Percentiles rank a stretch among this genome's conserved stretches.
Evolutionary conservation across 2,797 vertebrate species (phyloP).

Genomic region (Pseudomugil gertrudae): DNA sequence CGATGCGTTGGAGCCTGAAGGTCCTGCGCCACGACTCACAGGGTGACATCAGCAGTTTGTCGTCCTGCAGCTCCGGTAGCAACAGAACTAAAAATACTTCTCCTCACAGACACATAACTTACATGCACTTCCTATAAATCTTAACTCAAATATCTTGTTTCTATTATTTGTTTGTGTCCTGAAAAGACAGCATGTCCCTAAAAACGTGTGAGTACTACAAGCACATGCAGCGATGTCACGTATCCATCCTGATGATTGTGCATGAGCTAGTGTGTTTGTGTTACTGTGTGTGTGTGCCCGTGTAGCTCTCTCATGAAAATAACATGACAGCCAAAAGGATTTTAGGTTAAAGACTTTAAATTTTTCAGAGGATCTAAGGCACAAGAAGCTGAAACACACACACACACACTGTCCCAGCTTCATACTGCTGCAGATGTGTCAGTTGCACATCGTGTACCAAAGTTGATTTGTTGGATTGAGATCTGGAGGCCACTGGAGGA

Average conservation of each 20-base stretch:
- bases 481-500: not conserved
- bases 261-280: not conserved
- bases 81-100: slow-evolving; percentile 65
- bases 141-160: not conserved
- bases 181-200: not conserved
- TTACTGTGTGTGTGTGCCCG: not conserved
- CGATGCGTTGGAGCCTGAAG: not conserved
- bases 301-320: slow-evolving; percentile 32
- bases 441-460: slow-evolving; percentile 47
- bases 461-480: slow-evolving; percentile 13
- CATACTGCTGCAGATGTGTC: slow-evolving; percentile 48
- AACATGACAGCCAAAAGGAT: slow-evolving; percentile 38
- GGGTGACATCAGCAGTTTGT: slow-evolving; percentile 10
- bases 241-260: not conserved
- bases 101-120: not conserved
- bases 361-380: slow-evolving; percentile 40
- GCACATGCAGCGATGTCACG: slow-evolving; percentile 28
- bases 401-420: not conserved
- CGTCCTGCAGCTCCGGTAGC: slow-evolving; percentile 27
- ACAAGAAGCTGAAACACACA: not conserved
- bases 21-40: slow-evolving; percentile 1
- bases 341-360: slow-evolving; percentile 39
- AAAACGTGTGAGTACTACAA: no score
- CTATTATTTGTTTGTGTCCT: not conserved
- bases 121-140: not conserved